Base-by-base conservation (phyloP, 2,797 vertebrate genomes). In the Chloroceryle amazona region DNA sequence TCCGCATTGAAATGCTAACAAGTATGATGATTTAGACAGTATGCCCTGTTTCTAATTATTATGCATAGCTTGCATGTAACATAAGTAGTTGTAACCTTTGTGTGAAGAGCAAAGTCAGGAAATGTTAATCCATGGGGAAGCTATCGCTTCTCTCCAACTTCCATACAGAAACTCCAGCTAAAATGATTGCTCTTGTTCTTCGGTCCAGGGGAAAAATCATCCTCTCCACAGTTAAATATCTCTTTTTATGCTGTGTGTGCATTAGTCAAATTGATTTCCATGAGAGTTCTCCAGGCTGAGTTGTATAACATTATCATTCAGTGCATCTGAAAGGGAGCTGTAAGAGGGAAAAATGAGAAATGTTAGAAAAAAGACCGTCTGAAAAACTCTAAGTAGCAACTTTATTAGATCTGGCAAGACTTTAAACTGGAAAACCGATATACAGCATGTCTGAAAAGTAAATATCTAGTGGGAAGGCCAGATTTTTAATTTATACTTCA, bases 81-180 rank as follows among this genome's bases (percentile, higher is more conserved):
- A 93, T 96, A 97, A 98, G 97, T 96, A 97, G 92, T 93, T 90
- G 95, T 97, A 97, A 98, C 98, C 97, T 98, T 97, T 98, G 94
- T 96, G 93, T 95, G 94, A 98, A 98, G 93, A 92, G 94, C 96
- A 95, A 97, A 98, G 98, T 98, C 97, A 97, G 97, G 96, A 96
- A 97, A 97, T 93, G 96, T 97, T 97, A 98, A 98, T 97, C 97
- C 88, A 12, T n/a, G 74, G 96, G 97, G 98, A 98, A 97, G 90
- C 81, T 79, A 91, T 93, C 75, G 62, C 74, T 85, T 87, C 84
- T 93, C 89, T 91, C 65, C 37, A 66, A 94, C 76, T 95, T 90
- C 94, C 65, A 75, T 47, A 78, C 9, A 90, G 93, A 93, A 96
- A 91, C 85, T 94, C 60, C 70, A 88, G 84, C 44, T 67, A 91